Evolutionary conservation across 1,140 invertebrate genomes (phyloP).

Genomic region (Eulimnadia texana): DNA sequence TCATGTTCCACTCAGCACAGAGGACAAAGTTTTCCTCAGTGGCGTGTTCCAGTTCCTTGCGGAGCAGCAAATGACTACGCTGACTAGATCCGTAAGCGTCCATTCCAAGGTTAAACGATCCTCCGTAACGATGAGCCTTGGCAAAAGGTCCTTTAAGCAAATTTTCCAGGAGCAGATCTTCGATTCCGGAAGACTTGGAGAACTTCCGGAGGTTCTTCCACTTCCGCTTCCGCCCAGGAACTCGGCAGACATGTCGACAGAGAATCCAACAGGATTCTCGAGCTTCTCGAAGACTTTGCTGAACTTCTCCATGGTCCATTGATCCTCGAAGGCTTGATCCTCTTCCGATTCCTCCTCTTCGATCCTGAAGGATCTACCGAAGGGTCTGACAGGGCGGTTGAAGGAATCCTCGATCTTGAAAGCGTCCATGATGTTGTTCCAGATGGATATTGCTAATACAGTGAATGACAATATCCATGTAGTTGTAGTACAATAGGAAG

Average conservation of each 20-base stretch:
- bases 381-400: too few species aligned
- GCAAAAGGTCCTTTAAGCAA: too few species aligned
- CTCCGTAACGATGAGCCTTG: slow-evolving; percentile 1
- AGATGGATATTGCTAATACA: too few species aligned
- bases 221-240: slow-evolving; percentile 7
- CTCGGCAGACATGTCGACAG: slow-evolving; percentile 4
- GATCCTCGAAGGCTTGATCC: background rate
- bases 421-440: too few species aligned
- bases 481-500: too few species aligned
- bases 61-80: background rate
- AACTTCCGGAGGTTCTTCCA: background rate
- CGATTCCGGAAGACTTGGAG: too few species aligned
- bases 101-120: slow-evolving; percentile 1
- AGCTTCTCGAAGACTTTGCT: background rate
- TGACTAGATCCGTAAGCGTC: slow-evolving; percentile 5
- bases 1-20: slow-evolving; percentile 7
- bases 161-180: too few species aligned
- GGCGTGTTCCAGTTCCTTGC: background rate
- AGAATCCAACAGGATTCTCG: background rate
- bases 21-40: slow-evolving; percentile 6
- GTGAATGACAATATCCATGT: too few species aligned
- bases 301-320: background rate
- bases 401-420: too few species aligned
- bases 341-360: background rate
- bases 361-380: background rate